Base-by-base conservation (phyloP, 2,888 invertebrate species). In the Eilema depressum region DNA sequence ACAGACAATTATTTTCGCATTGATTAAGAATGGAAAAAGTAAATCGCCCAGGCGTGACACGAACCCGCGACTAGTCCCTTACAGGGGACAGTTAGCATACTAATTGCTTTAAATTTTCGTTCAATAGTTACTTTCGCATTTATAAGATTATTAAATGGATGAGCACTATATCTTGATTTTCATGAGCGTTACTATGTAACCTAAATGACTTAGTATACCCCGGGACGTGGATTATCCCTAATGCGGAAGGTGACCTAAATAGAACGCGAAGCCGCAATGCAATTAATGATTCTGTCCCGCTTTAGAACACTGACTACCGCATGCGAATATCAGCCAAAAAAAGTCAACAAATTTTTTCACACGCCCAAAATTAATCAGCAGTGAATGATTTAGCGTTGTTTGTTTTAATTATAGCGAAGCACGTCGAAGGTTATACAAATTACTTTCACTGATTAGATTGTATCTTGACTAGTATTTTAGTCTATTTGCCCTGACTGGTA, bases 221-320 rank as follows among this genome's bases (percentile, higher is more conserved):
- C 53, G 5, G 53, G n/a, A n/a, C 8, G 20, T 20, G n/a, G 53
- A n/a, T 53, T n/a, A 53, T 53, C 20, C 53, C 53, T 20, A 53
- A n/a, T 53, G 53, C 53, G 53, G 53, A n/a, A n/a, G n/a, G 20
- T 53, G 53, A 53, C 53, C 53, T 53, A 53, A 53, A 53, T 53
- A 53, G 10, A 53, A 53, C 53, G 53, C 7, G 53, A 53, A 53
- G 53, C 53, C 20, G 53, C 53, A 8, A 8, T 20, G 47, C n/a
- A 53, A 53, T n/a, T 53, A 53, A n/a, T 53, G 53, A 53, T 53
- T 53, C 53, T 53, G 53, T n/a, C 53, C 8, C n/a, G 10, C 53
- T 53, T 53, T n/a, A 53, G 53, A 7, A 53, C 47, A 10, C n/a
- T 5, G 53, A n/a, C 8, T n/a, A n/a, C 53, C 53, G 53, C n/a